phyloP scores from a whole-genome alignment of 2,113 vertebrate genomes.

The Thalassarche chlororhynchos region DNA sequence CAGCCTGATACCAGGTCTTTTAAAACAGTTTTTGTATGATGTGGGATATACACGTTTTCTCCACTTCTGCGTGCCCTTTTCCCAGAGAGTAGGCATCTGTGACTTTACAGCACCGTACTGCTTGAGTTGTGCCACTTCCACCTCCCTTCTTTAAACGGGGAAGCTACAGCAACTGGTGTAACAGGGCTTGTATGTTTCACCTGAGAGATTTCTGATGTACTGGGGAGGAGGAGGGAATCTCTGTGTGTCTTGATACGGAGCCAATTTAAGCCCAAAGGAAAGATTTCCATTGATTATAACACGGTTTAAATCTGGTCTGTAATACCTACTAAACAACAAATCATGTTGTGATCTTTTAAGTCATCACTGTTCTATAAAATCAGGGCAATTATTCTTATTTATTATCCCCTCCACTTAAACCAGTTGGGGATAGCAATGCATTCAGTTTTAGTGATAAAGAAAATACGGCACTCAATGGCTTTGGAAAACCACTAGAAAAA shows the following conservation, averaged over 20 bases:
- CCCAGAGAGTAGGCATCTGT: neutral
- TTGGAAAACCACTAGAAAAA: neutral
- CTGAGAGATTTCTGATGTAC: neutral
- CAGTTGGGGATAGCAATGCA: neutral
- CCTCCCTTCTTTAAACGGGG: neutral
- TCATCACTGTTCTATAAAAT: neutral
- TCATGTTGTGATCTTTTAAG: neutral
- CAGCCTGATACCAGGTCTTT: neutral
- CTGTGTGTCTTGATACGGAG: neutral
- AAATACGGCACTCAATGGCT: neutral
- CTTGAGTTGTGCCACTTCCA: neutral
- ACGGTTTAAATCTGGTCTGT: neutral
- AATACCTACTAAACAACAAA: neutral
- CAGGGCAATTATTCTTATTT: neutral
- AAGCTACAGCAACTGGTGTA: neutral
- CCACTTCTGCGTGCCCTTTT: neutral
- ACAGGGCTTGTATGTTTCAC: neutral
- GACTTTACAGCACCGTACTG: neutral
- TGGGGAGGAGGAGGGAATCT: neutral
- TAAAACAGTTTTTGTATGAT: neutral
- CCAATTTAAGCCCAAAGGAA: neutral
- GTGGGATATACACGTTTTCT: neutral
- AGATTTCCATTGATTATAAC: neutral
- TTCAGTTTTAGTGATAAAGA: neutral
- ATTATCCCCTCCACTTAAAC: neutral